These are phyloP conservation scores for Zoanthus sociatus DNA, from an alignment of 92 coral and sea anemone species.

Conservation along the genomic window DNA sequence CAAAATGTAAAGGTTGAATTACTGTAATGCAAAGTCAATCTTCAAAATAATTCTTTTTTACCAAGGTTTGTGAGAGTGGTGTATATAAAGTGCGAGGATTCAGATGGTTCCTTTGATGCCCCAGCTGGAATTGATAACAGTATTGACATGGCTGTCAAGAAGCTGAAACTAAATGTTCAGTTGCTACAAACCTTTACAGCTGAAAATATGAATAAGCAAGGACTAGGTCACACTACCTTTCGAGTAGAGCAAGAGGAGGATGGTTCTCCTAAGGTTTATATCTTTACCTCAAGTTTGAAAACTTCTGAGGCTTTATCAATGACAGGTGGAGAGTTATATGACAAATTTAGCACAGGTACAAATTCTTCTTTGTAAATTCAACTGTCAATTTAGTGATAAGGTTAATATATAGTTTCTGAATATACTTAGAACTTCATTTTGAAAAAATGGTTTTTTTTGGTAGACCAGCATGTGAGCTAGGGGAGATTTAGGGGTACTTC, in stretches of 20 bases:
- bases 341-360: slow-evolving; percentile 76
- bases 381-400: too few relatives aligned
- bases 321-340: slow-evolving; percentile 91
- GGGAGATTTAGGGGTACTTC: too few relatives aligned
- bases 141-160: slow-evolving; percentile 71
- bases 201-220: slow-evolving; percentile 87
- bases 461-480: too few relatives aligned
- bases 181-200: slow-evolving; percentile 95
- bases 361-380: too few relatives aligned
- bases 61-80: slow-evolving; percentile 92
- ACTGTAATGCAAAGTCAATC: background rate
- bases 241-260: slow-evolving; percentile 78
- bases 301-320: slow-evolving; percentile 79
- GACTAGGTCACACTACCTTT: slow-evolving; percentile 87
- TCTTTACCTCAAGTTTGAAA: slow-evolving; percentile 79
- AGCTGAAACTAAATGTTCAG: slow-evolving; percentile 81
- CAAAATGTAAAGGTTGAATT: too few relatives aligned
- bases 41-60: background rate
- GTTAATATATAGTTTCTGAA: too few relatives aligned
- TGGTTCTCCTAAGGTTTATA: slow-evolving; percentile 79
- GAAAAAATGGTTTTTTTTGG: too few relatives aligned
- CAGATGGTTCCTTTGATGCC: slow-evolving; percentile 92
- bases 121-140: slow-evolving; percentile 74
- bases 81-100: slow-evolving; percentile 85
- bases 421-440: too few relatives aligned